Evolutionary conservation across 2,888 invertebrate species (phyloP).

Genomic region (Temnothorax rugatulus): DNA sequence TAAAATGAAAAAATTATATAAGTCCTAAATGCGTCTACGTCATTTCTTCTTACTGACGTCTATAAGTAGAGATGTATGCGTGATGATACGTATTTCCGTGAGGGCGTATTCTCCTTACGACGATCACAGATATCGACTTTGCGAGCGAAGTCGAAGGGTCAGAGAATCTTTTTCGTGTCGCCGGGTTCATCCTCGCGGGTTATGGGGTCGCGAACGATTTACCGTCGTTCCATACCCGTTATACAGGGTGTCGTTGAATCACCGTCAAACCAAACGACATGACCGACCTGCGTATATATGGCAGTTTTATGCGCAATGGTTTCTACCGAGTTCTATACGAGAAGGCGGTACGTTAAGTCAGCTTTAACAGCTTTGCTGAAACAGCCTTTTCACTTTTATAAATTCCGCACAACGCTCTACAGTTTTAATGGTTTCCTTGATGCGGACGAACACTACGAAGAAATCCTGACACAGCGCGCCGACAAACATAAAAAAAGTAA

Average conservation of each 20-base stretch:
- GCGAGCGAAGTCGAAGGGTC: constrained; percentile 31
- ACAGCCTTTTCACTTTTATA: constrained; percentile 56
- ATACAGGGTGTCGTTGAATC: constrained; percentile 56
- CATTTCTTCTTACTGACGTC: neutral
- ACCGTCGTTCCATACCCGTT: constrained; percentile 37
- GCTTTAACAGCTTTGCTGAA: constrained; percentile 57
- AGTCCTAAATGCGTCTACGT: neutral
- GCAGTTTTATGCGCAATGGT: constrained; percentile 45
- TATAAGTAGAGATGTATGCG: constrained; percentile 9
- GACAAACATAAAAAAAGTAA: constrained; percentile 25
- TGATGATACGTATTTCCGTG: neutral
- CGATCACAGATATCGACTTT: constrained; percentile 54
- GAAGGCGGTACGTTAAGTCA: constrained; percentile 40
- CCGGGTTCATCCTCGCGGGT: constrained; percentile 30
- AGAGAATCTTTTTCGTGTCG: constrained; percentile 55
- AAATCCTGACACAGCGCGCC: constrained; percentile 25
- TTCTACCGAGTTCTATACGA: neutral
- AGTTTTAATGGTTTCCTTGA: constrained; percentile 33
- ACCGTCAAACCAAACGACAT: constrained; percentile 25
- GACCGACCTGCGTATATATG: constrained; percentile 38
- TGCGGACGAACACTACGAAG: constrained; percentile 10
- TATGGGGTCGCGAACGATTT: constrained; percentile 58
- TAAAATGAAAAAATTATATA: neutral
- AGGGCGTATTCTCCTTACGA: constrained; percentile 3
- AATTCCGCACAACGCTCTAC: constrained; percentile 41